A percentile compares a stretch with the other conserved stretches of the same genome.
Evolutionary conservation across 2,113 vertebrate genomes (phyloP).

Genomic region (Dipodomys ordii): DNA sequence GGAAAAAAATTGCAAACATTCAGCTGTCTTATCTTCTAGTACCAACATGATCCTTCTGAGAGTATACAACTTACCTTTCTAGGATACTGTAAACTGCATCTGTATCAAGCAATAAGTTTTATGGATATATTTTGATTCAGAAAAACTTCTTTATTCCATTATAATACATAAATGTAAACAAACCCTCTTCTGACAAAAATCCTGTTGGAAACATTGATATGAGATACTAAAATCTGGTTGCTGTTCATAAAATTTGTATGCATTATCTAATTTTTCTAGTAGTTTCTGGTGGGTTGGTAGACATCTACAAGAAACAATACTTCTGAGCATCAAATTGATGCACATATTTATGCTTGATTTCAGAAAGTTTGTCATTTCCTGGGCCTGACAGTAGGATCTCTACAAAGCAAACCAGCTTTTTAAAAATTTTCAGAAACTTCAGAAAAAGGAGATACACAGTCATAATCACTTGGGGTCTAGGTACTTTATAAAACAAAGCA

Average conservation of each 20-base stretch:
- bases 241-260: neutral
- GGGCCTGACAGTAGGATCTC: neutral
- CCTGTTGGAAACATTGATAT: neutral
- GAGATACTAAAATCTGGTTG: neutral
- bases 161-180: conserved; percentile 26
- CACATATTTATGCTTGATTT: neutral
- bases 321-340: neutral
- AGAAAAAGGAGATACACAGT: neutral
- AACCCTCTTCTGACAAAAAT: neutral
- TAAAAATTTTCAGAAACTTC: neutral
- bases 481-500: conserved; percentile 6
- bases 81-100: neutral
- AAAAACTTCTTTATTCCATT: neutral
- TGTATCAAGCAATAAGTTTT: neutral
- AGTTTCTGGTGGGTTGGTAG: neutral
- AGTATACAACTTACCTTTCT: neutral
- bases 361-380: neutral
- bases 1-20: neutral
- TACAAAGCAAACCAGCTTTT: conserved; percentile 1
- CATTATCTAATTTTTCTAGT: neutral
- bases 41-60: neutral
- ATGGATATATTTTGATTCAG: neutral
- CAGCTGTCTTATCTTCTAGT: neutral
- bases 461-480: neutral
- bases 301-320: neutral